phyloP scores from a whole-genome alignment of 37 sponge, comb jelly and placozoan genomes.

The Eunapius fragilis region DNA sequence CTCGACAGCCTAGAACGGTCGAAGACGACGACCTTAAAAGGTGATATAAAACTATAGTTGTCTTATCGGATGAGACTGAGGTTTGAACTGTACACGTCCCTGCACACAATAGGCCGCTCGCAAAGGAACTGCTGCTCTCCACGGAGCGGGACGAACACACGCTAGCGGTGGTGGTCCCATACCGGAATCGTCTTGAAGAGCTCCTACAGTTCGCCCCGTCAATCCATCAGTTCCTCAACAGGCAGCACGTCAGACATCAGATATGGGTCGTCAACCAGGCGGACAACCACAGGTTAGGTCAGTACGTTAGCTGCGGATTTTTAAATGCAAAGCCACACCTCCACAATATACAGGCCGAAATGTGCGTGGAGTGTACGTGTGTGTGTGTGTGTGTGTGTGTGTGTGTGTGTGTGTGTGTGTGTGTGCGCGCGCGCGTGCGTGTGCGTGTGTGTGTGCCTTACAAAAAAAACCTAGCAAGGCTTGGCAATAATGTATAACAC shows the following conservation, averaged over 20 bases:
- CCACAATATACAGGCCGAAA: neutral
- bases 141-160: conserved; percentile 46
- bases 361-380: neutral
- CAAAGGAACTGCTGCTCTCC: neutral
- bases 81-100: neutral
- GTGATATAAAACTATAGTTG: neutral
- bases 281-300: conserved; percentile 70
- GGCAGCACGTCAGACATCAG: conserved; percentile 70
- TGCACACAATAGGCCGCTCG: neutral
- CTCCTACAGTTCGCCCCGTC: conserved; percentile 89
- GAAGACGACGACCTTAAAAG: neutral
- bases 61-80: neutral
- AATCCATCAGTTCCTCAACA: conserved; percentile 77
- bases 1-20: neutral
- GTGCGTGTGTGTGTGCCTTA: neutral
- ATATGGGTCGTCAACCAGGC: conserved; percentile 95
- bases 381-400: conserved; percentile 9
- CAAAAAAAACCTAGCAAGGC: too few species aligned
- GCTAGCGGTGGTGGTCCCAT: conserved; percentile 90
- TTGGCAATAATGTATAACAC: too few species aligned
- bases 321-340: neutral
- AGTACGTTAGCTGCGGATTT: neutral
- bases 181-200: conserved; percentile 84
- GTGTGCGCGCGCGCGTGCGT: neutral
- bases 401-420: neutral